A percentile compares a stretch with the other conserved stretches of the same genome.
These are phyloP conservation scores for Perodicticus potto DNA, from an alignment of 2,797 vertebrate genomes.

Conservation along the genomic window DNA sequence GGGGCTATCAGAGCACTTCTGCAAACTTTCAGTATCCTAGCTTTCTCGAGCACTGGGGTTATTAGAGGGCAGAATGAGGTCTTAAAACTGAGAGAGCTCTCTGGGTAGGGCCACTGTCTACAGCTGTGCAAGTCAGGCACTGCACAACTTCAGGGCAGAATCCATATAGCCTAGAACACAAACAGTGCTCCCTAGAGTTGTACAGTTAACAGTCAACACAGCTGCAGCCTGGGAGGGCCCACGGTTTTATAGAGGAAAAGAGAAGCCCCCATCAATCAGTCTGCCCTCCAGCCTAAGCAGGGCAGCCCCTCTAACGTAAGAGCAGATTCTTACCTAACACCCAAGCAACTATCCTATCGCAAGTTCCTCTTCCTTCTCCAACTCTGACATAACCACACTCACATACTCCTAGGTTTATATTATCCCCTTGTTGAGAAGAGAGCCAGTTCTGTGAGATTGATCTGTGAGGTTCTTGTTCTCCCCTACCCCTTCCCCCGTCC, in stretches of 20 bases:
- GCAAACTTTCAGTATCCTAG: conserved; percentile 75
- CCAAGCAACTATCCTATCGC: not conserved
- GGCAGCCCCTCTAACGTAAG: not conserved
- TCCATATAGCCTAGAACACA: not conserved
- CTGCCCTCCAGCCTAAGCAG: not conserved
- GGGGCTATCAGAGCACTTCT: conserved; percentile 84
- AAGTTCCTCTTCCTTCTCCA: not conserved
- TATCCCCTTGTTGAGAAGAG: not conserved
- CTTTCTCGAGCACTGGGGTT: conserved; percentile 78
- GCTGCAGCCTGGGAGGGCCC: not conserved
- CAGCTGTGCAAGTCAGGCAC: not conserved
- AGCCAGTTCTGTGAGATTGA: not conserved
- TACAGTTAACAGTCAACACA: not conserved
- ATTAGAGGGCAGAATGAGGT: conserved; percentile 85
- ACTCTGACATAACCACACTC: not conserved
- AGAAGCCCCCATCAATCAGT: not conserved
- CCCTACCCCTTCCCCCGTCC: not conserved
- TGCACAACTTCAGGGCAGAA: not conserved
- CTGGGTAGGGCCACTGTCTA: not conserved
- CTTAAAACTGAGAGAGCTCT: conserved; percentile 12
- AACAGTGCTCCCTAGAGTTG: not conserved
- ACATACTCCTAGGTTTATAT: not conserved
- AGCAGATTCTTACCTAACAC: not conserved
- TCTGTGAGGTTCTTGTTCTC: not conserved
- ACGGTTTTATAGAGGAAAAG: not conserved